These are phyloP conservation scores for Callopanchax toddi DNA, from an alignment of 2,113 vertebrate genomes.

Conservation along the genomic window DNA sequence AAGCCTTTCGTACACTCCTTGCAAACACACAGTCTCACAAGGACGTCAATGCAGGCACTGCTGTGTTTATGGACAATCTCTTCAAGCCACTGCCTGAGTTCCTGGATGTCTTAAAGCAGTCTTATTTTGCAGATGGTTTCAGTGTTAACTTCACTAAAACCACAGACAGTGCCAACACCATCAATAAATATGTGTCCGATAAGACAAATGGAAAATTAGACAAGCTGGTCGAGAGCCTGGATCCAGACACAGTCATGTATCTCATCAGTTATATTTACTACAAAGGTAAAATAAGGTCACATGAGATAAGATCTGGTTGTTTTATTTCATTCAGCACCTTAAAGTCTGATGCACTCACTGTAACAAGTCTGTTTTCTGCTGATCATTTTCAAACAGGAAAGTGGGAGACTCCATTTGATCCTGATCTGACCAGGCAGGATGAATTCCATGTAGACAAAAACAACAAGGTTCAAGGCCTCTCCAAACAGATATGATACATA, in stretches of 20 bases:
- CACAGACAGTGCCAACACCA: conserved; percentile 43
- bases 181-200: conserved; percentile 64
- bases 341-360: no score
- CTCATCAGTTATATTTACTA: conserved; percentile 80
- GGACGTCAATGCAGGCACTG: conserved; percentile 53
- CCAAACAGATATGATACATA: not conserved
- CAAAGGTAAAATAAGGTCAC: conserved; percentile 71
- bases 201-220: conserved; percentile 75
- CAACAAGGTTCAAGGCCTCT: conserved; percentile 54
- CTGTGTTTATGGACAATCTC: conserved; percentile 62
- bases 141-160: conserved; percentile 63
- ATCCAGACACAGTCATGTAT: conserved; percentile 66
- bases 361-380: conserved; percentile 4
- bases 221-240: conserved; percentile 61
- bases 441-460: conserved; percentile 66
- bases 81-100: conserved; percentile 53
- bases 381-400: conserved; percentile 64
- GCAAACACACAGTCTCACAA: not conserved
- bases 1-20: conserved; percentile 52
- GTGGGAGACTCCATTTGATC: conserved; percentile 73
- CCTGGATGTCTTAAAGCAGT: conserved; percentile 61
- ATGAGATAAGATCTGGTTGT: not conserved
- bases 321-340: not conserved
- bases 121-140: conserved; percentile 65
- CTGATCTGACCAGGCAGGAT: conserved; percentile 32